Percentiles rank a stretch among this genome's conserved stretches.
phyloP scores from a whole-genome alignment of 1,140 invertebrate genomes.

The Drosophila mayri region DNA sequence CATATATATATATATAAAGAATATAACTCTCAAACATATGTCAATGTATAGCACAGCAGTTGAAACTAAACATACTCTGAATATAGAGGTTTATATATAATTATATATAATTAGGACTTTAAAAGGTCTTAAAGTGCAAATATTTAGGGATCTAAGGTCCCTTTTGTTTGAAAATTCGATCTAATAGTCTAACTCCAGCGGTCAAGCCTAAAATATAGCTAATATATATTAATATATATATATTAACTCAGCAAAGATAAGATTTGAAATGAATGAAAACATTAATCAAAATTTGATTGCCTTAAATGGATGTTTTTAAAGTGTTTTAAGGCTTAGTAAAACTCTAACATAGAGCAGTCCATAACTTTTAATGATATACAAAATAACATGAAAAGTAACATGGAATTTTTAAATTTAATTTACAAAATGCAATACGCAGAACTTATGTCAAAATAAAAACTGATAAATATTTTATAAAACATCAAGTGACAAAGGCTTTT shows the following conservation, averaged over 20 bases:
- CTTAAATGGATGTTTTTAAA: slow-evolving; percentile 55
- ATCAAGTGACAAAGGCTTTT: slow-evolving; percentile 1
- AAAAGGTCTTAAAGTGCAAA: slow-evolving; percentile 66
- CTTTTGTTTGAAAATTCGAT: slow-evolving; percentile 22
- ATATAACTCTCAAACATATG: slow-evolving; percentile 35
- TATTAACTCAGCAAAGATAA: slow-evolving; percentile 16
- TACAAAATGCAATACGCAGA: slow-evolving; percentile 63
- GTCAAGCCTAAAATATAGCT: slow-evolving; percentile 51
- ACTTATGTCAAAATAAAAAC: slow-evolving; percentile 62
- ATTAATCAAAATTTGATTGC: slow-evolving; percentile 72
- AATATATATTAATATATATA: not conserved
- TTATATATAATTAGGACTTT: slow-evolving; percentile 14
- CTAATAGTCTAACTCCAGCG: slow-evolving; percentile 64
- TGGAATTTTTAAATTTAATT: slow-evolving; percentile 64
- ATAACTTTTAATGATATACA: slow-evolving; percentile 47
- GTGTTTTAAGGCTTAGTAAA: slow-evolving; percentile 51
- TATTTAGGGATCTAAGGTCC: slow-evolving; percentile 34
- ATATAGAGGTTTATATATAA: slow-evolving; percentile 1
- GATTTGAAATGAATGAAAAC: slow-evolving; percentile 22
- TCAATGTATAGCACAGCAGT: slow-evolving; percentile 33
- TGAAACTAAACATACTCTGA: slow-evolving; percentile 42
- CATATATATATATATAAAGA: not conserved
- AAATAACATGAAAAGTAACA: slow-evolving; percentile 27
- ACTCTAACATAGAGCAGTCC: slow-evolving; percentile 58
- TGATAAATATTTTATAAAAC: slow-evolving; percentile 67